These are phyloP conservation scores for Eclectus roratus DNA, from an alignment of 2,113 vertebrate species.

Conservation along the genomic window DNA sequence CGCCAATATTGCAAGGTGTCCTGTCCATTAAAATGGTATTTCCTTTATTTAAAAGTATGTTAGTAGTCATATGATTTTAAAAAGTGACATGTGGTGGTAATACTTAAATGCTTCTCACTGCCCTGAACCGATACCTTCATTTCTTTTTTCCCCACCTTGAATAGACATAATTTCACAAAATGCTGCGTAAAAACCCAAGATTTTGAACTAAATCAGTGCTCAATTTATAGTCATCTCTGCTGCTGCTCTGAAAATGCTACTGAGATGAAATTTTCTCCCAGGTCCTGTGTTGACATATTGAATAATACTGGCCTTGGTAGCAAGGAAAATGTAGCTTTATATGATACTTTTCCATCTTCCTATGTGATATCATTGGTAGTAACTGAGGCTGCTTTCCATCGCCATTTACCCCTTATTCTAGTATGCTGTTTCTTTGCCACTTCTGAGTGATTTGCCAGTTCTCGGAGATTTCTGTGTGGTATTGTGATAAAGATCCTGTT, in stretches of 20 bases:
- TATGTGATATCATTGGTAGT: background rate
- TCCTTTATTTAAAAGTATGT: background rate
- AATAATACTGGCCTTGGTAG: background rate
- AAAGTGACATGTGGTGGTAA: background rate
- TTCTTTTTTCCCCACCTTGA: fast-evolving
- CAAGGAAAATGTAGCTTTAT: background rate
- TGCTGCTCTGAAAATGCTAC: background rate
- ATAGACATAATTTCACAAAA: background rate
- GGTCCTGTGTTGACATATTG: background rate
- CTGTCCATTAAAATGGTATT: background rate
- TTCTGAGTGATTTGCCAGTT: background rate
- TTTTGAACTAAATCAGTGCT: background rate
- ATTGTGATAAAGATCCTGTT: background rate
- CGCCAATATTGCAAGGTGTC: background rate
- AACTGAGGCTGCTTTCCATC: background rate
- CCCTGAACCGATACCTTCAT: background rate
- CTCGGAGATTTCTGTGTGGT: background rate
- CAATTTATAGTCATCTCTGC: background rate
- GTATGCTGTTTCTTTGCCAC: background rate
- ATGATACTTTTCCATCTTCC: background rate
- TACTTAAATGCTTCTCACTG: background rate
- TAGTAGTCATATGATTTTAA: background rate
- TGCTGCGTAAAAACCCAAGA: background rate
- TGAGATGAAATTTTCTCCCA: background rate
- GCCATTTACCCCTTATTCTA: background rate